A percentile compares a stretch with the other conserved stretches of the same genome.
Evolutionary conservation across 1,140 invertebrate species (phyloP).

Genomic region (Sitophilus oryzae): DNA sequence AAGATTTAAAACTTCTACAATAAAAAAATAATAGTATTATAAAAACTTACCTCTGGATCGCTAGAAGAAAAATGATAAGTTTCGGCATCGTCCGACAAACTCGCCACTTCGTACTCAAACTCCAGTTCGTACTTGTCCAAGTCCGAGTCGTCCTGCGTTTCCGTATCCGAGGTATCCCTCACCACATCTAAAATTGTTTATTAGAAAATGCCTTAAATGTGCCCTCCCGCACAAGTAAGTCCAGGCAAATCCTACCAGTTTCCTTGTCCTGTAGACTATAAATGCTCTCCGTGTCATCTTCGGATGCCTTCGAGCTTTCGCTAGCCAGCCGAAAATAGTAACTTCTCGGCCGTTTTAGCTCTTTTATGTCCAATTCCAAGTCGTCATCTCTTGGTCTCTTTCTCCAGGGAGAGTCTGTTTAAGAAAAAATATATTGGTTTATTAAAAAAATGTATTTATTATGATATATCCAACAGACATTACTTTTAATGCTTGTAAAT

Average conservation of each 20-base stretch:
- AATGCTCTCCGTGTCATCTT: constrained; percentile 40
- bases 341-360: constrained; percentile 24
- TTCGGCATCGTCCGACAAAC: constrained; percentile 29
- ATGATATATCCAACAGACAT: too few relatives aligned
- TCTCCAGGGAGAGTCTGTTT: constrained; percentile 20
- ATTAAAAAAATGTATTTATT: too few relatives aligned
- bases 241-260: constrained; percentile 37
- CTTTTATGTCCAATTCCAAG: constrained; percentile 7
- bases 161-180: constrained; percentile 39
- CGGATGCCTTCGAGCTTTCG: constrained; percentile 36
- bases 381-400: constrained; percentile 18
- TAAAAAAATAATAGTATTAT: too few relatives aligned
- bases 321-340: constrained; percentile 34
- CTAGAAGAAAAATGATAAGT: constrained; percentile 26
- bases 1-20: not conserved
- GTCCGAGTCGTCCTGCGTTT: constrained; percentile 20
- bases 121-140: constrained; percentile 34
- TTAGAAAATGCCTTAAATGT: constrained; percentile 22
- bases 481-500: too few relatives aligned
- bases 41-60: constrained; percentile 34
- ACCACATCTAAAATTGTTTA: constrained; percentile 38
- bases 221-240: constrained; percentile 3
- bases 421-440: not conserved
- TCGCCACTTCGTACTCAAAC: constrained; percentile 38
- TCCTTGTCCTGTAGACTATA: constrained; percentile 39